These are phyloP conservation scores for Cyrtorhinus lividipennis DNA, from an alignment of 1,140 invertebrate species.

Conservation along the genomic window DNA sequence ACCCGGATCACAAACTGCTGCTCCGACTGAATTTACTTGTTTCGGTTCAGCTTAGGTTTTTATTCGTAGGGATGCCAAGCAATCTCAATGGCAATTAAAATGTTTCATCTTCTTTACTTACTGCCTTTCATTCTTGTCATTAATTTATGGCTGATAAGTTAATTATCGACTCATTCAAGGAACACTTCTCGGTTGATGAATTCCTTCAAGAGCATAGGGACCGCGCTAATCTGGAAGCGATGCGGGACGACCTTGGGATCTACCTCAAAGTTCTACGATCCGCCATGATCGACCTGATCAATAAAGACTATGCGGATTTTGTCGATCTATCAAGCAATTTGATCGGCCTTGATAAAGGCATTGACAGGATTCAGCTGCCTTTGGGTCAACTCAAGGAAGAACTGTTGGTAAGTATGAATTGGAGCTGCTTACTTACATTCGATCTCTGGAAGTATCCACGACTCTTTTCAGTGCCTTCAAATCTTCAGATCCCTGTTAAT, in stretches of 20 bases:
- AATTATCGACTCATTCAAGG: too few species aligned
- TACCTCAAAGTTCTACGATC: constrained; percentile 80
- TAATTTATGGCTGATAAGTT: too few species aligned
- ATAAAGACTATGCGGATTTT: constrained; percentile 94
- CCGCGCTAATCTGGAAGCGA: constrained; percentile 62
- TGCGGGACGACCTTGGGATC: constrained; percentile 77
- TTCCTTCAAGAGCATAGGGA: constrained; percentile 77
- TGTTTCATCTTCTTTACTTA: background rate
- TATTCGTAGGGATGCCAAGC: too few species aligned
- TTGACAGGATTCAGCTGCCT: constrained; percentile 60
- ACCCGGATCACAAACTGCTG: too few species aligned
- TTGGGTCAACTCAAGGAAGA: constrained; percentile 64
- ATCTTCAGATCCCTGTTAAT: too few species aligned
- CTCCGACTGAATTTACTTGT: too few species aligned
- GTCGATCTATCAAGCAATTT: constrained; percentile 89
- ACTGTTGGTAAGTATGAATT: constrained; percentile 42
- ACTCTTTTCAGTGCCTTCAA: constrained; percentile 13
- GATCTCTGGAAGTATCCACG: too few species aligned
- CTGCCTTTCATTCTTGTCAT: too few species aligned
- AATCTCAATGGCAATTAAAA: background rate
- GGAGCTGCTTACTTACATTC: too few species aligned
- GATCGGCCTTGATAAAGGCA: constrained; percentile 76
- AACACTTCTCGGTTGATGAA: constrained; percentile 74
- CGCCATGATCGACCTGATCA: constrained; percentile 92
- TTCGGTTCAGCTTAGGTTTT: too few species aligned